Evolutionary conservation across 2,113 vertebrate species (phyloP).

Genomic region (Myiozetetes cayanensis): DNA sequence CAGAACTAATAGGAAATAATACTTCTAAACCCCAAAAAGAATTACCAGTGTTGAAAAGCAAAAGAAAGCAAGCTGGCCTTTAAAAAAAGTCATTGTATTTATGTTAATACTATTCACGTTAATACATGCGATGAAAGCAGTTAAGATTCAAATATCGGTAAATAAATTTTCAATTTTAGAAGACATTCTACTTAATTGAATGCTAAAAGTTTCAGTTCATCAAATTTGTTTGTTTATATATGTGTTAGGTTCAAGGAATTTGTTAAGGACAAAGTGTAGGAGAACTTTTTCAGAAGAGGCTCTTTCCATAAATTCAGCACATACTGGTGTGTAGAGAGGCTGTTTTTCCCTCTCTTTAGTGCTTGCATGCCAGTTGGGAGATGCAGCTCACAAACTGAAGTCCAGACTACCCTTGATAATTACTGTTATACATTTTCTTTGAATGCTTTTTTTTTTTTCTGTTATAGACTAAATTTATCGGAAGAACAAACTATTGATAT

Average conservation of each 20-base stretch:
- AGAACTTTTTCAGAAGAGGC: background rate
- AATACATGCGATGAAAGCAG: background rate
- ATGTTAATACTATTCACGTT: background rate
- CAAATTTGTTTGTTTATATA: background rate
- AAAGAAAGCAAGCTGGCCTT: background rate
- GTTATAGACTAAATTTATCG: slow-evolving; percentile 76
- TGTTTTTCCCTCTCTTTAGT: background rate
- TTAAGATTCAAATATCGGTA: background rate
- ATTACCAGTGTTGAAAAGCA: background rate
- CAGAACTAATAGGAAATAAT: background rate
- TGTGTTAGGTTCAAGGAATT: background rate
- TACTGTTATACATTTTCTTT: background rate
- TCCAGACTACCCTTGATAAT: background rate
- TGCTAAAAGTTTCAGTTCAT: background rate
- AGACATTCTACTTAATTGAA: background rate
- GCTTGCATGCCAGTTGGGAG: background rate
- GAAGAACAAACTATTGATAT: slow-evolving; percentile 74
- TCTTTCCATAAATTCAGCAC: background rate
- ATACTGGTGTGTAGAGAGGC: background rate
- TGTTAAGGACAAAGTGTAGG: background rate
- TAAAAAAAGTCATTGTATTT: background rate
- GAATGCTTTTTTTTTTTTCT: slow-evolving; percentile 33
- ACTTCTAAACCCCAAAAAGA: background rate
- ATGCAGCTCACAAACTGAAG: background rate
- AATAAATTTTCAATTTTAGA: background rate